These are phyloP conservation scores for Leucoraja erinaceus DNA, from an alignment of 2,113 vertebrate species.

Conservation along the genomic window DNA sequence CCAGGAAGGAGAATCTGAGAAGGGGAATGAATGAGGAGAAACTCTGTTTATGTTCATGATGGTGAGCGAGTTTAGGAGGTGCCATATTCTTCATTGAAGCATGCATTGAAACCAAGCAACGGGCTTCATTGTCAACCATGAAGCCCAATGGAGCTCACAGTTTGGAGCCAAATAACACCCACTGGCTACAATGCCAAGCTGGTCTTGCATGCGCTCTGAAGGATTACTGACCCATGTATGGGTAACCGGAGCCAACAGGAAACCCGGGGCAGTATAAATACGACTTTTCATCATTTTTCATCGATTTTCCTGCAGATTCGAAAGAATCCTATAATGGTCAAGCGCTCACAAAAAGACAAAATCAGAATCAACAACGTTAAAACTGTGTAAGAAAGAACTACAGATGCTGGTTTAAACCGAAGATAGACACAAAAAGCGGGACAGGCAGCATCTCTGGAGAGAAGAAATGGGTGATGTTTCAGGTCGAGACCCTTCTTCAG, in stretches of 20 bases:
- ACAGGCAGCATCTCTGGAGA: too few relatives aligned
- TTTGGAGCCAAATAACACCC: too few relatives aligned
- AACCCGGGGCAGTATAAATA: not conserved
- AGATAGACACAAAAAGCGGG: too few relatives aligned
- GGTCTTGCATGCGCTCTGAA: not conserved
- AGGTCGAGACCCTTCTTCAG: too few relatives aligned
- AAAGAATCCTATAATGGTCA: not conserved
- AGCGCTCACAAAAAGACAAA: not conserved
- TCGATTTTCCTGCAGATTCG: not conserved
- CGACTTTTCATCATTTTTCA: not conserved
- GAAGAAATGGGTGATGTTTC: too few relatives aligned
- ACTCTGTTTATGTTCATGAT: not conserved
- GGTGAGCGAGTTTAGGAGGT: not conserved
- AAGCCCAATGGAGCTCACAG: not conserved
- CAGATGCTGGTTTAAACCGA: too few relatives aligned
- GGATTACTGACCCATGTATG: not conserved
- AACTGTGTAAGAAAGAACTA: too few relatives aligned
- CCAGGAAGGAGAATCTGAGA: not conserved
- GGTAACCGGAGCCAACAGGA: not conserved
- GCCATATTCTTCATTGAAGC: not conserved
- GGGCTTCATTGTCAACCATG: not conserved
- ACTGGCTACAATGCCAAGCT: not conserved
- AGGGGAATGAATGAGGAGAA: not conserved
- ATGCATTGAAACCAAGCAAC: not conserved
- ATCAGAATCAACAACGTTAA: too few relatives aligned